Evolutionary conservation across 1,140 invertebrate genomes (phyloP), one percentile per base, ranked within the genome.

Genomic region (Diachasmimorpha longicaudata): DNA sequence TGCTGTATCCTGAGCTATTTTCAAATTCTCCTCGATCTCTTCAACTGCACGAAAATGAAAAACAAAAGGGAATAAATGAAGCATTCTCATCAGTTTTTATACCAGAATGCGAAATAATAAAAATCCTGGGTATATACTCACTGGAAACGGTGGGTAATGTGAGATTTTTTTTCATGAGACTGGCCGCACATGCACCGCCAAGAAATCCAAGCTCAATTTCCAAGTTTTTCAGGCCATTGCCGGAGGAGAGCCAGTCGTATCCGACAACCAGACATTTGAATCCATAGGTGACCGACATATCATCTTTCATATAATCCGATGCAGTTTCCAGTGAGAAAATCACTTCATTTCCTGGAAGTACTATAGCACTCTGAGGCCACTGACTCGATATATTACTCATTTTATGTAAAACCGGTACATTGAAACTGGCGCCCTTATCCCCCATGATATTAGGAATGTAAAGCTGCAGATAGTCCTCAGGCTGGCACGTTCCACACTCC

Each of bases 261-360:
- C 97, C 97, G 68, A 97, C 93, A 44, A 98, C 94, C 16, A 97
- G 89, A 87, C 97, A 98, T 78, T 96, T 96, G 89, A 98, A 99
- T 3, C 97, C 97, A 89, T 93, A 99, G 55, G 93, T 93, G 80
- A 90, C 90, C 4, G 93, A 92, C 81, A 94, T 94, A 69, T 98
- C 97, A 89, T 98, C 96, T 84, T 96, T 96, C 75, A 98, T 92
- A 88, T 99, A 99, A 88, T 98, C 95, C 0, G 97, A 96, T 0
- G 97, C 96, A 0, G 97, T 98, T 89, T 99, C 97, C 82, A 99
- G 83, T 0, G 96, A 98, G 85, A 99, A 98, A 79, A 98, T 92
- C 0, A 98, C 93, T 89, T 98, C 96, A 87, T 98, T 97, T 21
- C 97, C 97, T 88, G 81, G 39, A 63, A 81, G 70, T 37, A 81